Evolutionary conservation across 2,888 invertebrate genomes (phyloP), one percentile per base, ranked within the genome.

Genomic region (Colostygia pectinataria): DNA sequence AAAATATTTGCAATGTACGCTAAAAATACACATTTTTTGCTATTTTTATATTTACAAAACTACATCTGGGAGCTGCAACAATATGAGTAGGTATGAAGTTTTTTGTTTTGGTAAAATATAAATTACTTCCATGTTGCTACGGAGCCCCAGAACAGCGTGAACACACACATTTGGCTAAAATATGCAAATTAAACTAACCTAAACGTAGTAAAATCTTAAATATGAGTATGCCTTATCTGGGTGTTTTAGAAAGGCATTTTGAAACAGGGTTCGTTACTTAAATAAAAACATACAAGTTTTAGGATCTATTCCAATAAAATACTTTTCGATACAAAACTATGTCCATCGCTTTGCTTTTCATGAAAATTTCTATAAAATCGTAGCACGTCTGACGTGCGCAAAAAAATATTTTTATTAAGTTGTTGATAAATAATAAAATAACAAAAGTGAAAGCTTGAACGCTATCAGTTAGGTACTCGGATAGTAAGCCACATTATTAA

Each of bases 401-500:
- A n/a, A n/a, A n/a, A n/a, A n/a, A n/a, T n/a, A n/a, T n/a, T n/a
- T n/a, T n/a, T n/a, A n/a, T n/a, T n/a, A n/a, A n/a, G n/a, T n/a
- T n/a, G n/a, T n/a, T n/a, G n/a, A n/a, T n/a, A n/a, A n/a, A n/a
- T n/a, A n/a, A n/a, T n/a, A n/a, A n/a, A n/a, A n/a, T n/a, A n/a
- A n/a, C n/a, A n/a, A n/a, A n/a, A n/a, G n/a, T n/a, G n/a, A n/a
- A n/a, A n/a, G n/a, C n/a, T n/a, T n/a, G n/a, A n/a, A n/a, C n/a
- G n/a, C n/a, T n/a, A n/a, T n/a, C n/a, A 42, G 37, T 40, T 39
- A 53, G 38, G 33, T 32, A 15, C 9, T 39, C 9, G 46, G 40
- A 44, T 42, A 51, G 48, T 42, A 36, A 53, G 29, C 23, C 45
- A 36, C 34, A 51, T 47, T n/a, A n/a, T n/a, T 45, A 47, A 37